Evolutionary conservation across 2,797 vertebrate genomes (phyloP).

Genomic region (Channa striata): DNA sequence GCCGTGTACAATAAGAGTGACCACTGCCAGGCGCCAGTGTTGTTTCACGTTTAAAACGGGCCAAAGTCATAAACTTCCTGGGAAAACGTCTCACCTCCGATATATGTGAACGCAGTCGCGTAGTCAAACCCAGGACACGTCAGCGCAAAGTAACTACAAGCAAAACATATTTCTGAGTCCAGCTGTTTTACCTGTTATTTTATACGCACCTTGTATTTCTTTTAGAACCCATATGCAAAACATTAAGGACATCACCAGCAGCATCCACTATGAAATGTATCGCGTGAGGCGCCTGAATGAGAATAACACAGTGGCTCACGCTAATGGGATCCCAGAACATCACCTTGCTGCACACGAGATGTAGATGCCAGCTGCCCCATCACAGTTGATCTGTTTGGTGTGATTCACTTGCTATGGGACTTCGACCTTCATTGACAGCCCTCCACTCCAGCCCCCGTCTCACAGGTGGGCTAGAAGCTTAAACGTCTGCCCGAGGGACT

Average conservation of each 20-base stretch:
- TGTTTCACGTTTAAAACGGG: no score
- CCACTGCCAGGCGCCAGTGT: no score
- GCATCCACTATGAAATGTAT: conserved; percentile 98
- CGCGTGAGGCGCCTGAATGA: conserved; percentile 95
- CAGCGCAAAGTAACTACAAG: neutral
- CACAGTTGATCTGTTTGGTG: conserved; percentile 21
- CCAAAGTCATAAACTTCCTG: no score
- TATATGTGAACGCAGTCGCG: no score
- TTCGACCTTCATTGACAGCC: conserved; percentile 41
- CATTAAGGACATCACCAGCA: conserved; percentile 99
- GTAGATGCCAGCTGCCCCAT: conserved; percentile 77
- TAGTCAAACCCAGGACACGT: no score
- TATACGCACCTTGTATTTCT: conserved; percentile 5
- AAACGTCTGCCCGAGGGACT: conserved; percentile 61
- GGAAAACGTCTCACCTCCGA: no score
- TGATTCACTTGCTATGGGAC: conserved; percentile 42
- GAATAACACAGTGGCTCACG: conserved; percentile 82
- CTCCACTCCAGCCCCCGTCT: conserved; percentile 43
- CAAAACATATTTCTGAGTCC: neutral
- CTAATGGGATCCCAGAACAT: conserved; percentile 89
- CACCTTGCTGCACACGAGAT: conserved; percentile 91
- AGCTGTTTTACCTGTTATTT: neutral
- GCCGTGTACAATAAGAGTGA: no score
- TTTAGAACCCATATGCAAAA: conserved; percentile 98
- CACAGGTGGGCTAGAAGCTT: conserved; percentile 56